Evolutionary conservation across 2,113 vertebrate genomes (phyloP), one percentile per base, ranked within the genome.

Genomic region (Hydrolagus affinis): DNA sequence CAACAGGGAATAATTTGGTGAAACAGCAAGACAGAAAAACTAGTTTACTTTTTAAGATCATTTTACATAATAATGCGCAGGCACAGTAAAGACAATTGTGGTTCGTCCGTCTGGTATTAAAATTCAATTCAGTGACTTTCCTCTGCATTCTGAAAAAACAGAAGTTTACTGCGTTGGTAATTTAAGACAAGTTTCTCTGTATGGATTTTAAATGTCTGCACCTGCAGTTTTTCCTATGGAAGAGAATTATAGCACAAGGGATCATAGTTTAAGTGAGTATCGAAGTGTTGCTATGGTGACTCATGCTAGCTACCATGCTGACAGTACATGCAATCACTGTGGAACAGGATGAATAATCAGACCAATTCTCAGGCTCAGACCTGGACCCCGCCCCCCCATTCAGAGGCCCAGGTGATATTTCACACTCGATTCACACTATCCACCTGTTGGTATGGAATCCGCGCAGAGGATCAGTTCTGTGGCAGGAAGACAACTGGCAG

Each of bases 381-480:
- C 44, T 3, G 44, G 6, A 15, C 44, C 44, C 44, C 44, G 2
- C 44, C 44, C 1, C 15, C 17, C 44, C 44, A 17, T 28, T 32
- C 44, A 30, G 3, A 15, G 28, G 8, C 62, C 23, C n/a, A 30
- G 23, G 32, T 15, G n/a, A 25, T 28, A 59, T 0, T 7, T 25
- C 25, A 66, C 9, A 0, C 64, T 19, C 28, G n/a, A 11, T 17
- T 30, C 8, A 75, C 10, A 10, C 23, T 15, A 73, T 87, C 86
- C 87, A 93, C 97, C 97, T 96, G 94, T 97, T 96, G 88, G 94
- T 96, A 89, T 98, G 94, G 90, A 99, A 96, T 87, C 96, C 96
- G 87, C 92, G 96, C 25, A 98, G 92, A 1, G 96, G 97, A 88
- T 98, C 96, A 2, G 97, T 99, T 87, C 97, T 92, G 91, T 98